phyloP scores from a whole-genome alignment of 2,113 vertebrate genomes.

The Brachyistius frenatus region DNA sequence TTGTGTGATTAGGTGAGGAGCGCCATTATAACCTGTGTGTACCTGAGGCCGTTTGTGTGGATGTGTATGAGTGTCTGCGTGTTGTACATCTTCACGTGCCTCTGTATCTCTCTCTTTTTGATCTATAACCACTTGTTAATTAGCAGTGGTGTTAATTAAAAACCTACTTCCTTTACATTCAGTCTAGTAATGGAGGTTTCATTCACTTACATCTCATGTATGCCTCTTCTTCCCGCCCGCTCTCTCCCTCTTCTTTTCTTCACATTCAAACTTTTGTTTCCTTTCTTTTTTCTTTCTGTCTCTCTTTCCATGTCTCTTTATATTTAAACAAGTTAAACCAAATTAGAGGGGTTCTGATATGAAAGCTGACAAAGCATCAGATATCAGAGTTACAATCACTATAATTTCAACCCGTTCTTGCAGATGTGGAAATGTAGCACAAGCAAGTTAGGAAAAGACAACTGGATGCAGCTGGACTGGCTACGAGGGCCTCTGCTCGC shows the following conservation, averaged over 20 bases:
- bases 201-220: constrained; percentile 68
- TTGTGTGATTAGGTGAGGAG: constrained; percentile 14
- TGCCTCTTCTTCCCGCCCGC: constrained; percentile 7
- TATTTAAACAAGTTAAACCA: constrained; percentile 45
- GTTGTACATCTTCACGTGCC: neutral
- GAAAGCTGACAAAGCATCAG: constrained; percentile 39
- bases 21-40: neutral
- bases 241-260: constrained; percentile 9
- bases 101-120: constrained; percentile 53
- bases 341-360: constrained; percentile 29
- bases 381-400: constrained; percentile 36
- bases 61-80: neutral
- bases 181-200: constrained; percentile 58
- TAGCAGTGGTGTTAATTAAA: constrained; percentile 79
- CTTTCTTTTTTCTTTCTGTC: neutral
- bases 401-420: constrained; percentile 24
- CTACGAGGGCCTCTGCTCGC: constrained; percentile 38
- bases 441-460: constrained; percentile 24
- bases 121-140: constrained; percentile 77
- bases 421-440: constrained; percentile 12
- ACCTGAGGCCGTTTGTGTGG: neutral
- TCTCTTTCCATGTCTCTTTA: constrained; percentile 23
- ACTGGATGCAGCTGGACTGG: constrained; percentile 4
- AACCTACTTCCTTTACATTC: constrained; percentile 63
- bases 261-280: constrained; percentile 45